Conservation (phyloP, 2,888 invertebrate species). For the Eremobia ochroleuca region DNA sequence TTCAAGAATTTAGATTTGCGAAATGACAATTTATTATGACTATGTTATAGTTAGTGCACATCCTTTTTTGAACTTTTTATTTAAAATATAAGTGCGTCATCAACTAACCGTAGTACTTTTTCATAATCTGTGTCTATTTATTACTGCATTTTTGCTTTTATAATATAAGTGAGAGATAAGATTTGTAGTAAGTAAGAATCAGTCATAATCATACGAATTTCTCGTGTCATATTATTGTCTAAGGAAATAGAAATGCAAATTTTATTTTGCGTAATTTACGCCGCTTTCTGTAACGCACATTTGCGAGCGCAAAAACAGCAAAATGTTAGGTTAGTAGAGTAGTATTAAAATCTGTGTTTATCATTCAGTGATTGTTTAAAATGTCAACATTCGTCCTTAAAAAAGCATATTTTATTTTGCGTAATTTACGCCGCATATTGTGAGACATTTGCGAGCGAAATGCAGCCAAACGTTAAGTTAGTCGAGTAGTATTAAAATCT, state of each 20-base stretch:
- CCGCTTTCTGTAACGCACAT: not conserved
- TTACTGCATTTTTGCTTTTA: not conserved
- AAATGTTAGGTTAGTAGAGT: not conserved
- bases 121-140: not conserved
- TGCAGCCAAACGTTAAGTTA: too few relatives aligned
- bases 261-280: not conserved
- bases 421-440: not conserved
- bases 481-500: not conserved
- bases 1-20: too few relatives aligned
- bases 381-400: not conserved
- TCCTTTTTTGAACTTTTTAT: too few relatives aligned
- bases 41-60: too few relatives aligned
- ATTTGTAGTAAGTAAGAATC: constrained; percentile 15
- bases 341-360: not conserved
- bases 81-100: not conserved
- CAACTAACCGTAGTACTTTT: not conserved
- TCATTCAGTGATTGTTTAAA: not conserved
- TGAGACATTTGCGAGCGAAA: too few relatives aligned
- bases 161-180: constrained; percentile 9
- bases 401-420: not conserved
- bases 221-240: not conserved
- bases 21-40: too few relatives aligned
- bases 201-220: not conserved
- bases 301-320: not conserved
- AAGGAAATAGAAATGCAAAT: not conserved